Evolutionary conservation across 2,888 invertebrate species (phyloP), one percentile per base, ranked within the genome.

Genomic region (Lepidochrysops patricia): DNA sequence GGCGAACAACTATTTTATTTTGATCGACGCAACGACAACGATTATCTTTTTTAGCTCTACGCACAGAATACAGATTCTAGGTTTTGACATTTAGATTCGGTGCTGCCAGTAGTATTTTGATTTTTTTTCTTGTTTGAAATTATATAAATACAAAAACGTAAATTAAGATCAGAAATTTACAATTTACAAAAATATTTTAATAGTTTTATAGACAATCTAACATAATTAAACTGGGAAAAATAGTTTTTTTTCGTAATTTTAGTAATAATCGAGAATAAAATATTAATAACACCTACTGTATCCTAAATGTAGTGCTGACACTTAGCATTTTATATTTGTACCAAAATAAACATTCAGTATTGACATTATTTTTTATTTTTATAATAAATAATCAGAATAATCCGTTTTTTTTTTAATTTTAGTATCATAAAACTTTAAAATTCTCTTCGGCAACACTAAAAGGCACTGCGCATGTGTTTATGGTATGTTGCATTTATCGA

Each of bases 21-120:
- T 66, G 64, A 67, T 71, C 70, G 70, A 71, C 68, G 68, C 72
- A 74, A 70, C 62, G 64, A 67, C 62, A 65, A 63, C 23, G 35
- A 56, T 29, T 49, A 62, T 52, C 56, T 60, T 61, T 63, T 26
- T 49, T 29, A 32, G 23, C 6, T 50, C 49, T 19, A 35, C 12
- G 32, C 57, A 57, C n/a, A 27, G 54, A 37, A 37, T 6, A 35
- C n/a, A n/a, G n/a, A n/a, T n/a, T n/a, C n/a, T n/a, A 48, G 58
- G 57, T 57, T 61, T 59, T 48, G 49, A 57, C 27, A 25, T 59
- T 59, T 64, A 34, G 60, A 23, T n/a, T 13, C 6, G 6, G 29
- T 54, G 29, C 9, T 54, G 52, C 52, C 52, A 54, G 13, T 27
- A 26, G 13, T 35, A 13, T 35, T 35, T 35, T 35, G 4, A 35